Percentiles rank a stretch among this genome's conserved stretches.
These are phyloP conservation scores for Apamea crenata DNA, from an alignment of 2,888 invertebrate genomes.

Conservation along the genomic window DNA sequence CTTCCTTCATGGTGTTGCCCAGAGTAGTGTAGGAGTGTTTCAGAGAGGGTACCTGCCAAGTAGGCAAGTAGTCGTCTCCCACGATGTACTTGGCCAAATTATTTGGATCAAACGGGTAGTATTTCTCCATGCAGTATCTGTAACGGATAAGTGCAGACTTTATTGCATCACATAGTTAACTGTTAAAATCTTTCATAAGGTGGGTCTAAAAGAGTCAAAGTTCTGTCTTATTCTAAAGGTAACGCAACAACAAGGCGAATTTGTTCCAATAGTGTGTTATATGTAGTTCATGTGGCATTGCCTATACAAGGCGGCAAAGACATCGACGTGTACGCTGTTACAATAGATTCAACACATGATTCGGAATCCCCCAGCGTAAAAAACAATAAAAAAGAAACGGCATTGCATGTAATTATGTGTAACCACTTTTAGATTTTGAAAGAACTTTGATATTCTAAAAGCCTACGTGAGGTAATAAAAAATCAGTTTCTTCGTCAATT, in stretches of 20 bases:
- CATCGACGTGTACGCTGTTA: too few relatives aligned
- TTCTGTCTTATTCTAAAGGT: neutral
- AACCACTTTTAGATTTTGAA: neutral
- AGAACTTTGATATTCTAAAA: neutral
- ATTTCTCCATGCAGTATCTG: slow-evolving; percentile 96
- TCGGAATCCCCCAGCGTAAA: too few relatives aligned
- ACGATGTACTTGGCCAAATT: slow-evolving; percentile 97
- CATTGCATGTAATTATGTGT: neutral
- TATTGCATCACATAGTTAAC: neutral
- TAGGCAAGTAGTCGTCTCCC: slow-evolving; percentile 97
- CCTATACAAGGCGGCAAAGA: neutral
- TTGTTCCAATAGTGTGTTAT: neutral
- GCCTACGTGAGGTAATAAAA: neutral
- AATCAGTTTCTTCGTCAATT: neutral
- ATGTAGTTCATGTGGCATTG: neutral
- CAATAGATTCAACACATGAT: too few relatives aligned
- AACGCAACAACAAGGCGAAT: neutral
- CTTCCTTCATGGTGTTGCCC: slow-evolving; percentile 96
- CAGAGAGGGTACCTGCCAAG: slow-evolving; percentile 97
- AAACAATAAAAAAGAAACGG: neutral
- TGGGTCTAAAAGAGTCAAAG: neutral
- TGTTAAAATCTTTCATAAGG: neutral
- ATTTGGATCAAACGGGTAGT: slow-evolving; percentile 96
- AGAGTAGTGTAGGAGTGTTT: slow-evolving; percentile 92
- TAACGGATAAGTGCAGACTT: slow-evolving; percentile 5